Conservation (phyloP, 2,797 vertebrate genomes). For the Betta splendens region DNA sequence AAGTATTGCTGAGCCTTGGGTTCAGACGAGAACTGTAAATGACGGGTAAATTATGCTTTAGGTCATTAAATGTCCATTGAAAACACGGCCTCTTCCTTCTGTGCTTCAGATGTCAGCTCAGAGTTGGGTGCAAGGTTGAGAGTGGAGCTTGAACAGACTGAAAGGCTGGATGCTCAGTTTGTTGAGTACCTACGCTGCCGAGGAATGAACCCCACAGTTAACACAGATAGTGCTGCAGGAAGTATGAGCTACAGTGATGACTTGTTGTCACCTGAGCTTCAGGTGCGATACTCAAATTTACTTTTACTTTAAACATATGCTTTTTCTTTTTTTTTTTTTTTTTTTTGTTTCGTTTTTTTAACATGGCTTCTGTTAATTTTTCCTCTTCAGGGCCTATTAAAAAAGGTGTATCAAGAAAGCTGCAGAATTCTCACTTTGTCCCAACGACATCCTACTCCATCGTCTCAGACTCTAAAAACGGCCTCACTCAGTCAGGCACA, state of each 20-base stretch:
- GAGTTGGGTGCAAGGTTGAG: conserved; percentile 80
- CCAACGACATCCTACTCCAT: conserved; percentile 66
- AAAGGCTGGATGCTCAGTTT: conserved; percentile 79
- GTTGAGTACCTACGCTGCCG: conserved; percentile 75
- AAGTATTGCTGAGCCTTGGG: conserved; percentile 66
- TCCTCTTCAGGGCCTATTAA: conserved; percentile 84
- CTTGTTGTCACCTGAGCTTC: conserved; percentile 85
- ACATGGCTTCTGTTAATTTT: neutral
- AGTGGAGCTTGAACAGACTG: conserved; percentile 74
- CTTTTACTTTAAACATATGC: neutral
- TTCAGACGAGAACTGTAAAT: too few species aligned
- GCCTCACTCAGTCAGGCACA: conserved; percentile 53
- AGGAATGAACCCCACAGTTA: conserved; percentile 76
- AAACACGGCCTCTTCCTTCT: too few species aligned
- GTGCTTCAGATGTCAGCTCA: conserved; percentile 80
- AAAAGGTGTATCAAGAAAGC: conserved; percentile 92
- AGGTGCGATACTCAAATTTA: conserved; percentile 76
- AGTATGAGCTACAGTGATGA: conserved; percentile 81
- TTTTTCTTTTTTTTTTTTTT: neutral
- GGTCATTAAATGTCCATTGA: too few species aligned
- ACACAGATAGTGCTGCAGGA: conserved; percentile 77
- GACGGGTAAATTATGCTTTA: too few species aligned
- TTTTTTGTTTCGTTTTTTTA: too few species aligned
- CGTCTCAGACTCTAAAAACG: conserved; percentile 37
- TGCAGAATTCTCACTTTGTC: conserved; percentile 89